Evolutionary conservation across 1,140 invertebrate species (phyloP).

Genomic region (Drosophila rhopaloa): DNA sequence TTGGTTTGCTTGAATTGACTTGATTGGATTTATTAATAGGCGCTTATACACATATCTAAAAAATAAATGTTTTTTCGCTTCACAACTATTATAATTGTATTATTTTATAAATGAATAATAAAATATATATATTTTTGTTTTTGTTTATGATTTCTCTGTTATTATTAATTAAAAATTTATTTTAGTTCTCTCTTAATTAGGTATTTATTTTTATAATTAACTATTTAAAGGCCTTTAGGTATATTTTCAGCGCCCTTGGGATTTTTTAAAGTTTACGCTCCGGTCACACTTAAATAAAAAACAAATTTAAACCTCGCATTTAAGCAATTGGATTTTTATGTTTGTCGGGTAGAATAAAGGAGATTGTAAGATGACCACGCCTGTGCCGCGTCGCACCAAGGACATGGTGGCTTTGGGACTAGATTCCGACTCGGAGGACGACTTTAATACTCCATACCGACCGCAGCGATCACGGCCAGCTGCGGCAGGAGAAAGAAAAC

Average conservation of each 20-base stretch:
- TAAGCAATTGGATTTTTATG: slow-evolving; percentile 18
- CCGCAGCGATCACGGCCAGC: slow-evolving; percentile 20
- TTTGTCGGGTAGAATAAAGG: slow-evolving; percentile 2
- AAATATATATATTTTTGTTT: no score
- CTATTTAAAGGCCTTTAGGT: no score
- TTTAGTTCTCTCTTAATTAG: no score
- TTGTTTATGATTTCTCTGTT: no score
- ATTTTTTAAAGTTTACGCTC: slow-evolving; percentile 10
- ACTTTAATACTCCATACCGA: slow-evolving; percentile 60
- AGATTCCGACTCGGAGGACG: slow-evolving; percentile 78
- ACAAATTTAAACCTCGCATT: slow-evolving; percentile 22
- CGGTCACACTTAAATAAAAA: slow-evolving; percentile 33
- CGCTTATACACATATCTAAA: background rate
- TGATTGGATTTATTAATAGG: background rate
- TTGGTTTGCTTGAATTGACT: no score
- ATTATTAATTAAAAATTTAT: no score
- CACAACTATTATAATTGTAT: no score
- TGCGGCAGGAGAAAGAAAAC: background rate
- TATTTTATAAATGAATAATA: no score
- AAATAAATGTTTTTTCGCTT: no score
- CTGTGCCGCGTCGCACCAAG: slow-evolving; percentile 69
- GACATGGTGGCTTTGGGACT: slow-evolving; percentile 65
- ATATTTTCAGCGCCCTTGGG: slow-evolving; percentile 1
- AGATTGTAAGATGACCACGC: slow-evolving; percentile 58
- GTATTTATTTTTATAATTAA: no score